These are phyloP conservation scores for Pangasianodon hypophthalmus DNA, from an alignment of 2,113 vertebrate genomes.

Conservation along the genomic window DNA sequence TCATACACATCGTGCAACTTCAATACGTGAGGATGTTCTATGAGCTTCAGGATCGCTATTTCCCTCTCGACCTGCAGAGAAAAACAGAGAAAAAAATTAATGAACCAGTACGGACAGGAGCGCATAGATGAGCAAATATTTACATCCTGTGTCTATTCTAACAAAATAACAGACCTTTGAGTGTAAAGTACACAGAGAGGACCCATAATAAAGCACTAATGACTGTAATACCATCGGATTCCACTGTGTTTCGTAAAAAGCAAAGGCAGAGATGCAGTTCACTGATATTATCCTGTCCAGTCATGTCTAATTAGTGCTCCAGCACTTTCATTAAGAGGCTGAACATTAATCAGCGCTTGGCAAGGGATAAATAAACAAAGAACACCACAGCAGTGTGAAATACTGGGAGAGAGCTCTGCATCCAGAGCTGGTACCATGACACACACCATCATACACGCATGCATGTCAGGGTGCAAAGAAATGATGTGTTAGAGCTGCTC, in stretches of 20 bases:
- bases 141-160: background rate
- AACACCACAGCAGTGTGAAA: conserved; percentile 5
- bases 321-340: conserved; percentile 51
- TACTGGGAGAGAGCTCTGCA: background rate
- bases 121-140: background rate
- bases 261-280: conserved; percentile 16
- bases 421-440: background rate
- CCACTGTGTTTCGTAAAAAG: background rate
- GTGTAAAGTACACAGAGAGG: background rate
- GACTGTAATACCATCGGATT: background rate
- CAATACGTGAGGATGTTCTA: conserved; percentile 96
- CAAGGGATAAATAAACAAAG: conserved; percentile 44
- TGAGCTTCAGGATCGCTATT: conserved; percentile 98
- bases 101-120: background rate
- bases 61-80: conserved; percentile 90
- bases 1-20: conserved; percentile 99
- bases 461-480: background rate
- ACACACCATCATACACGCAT: background rate
- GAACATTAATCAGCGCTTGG: conserved; percentile 48
- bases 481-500: background rate
- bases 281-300: conserved; percentile 46
- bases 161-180: background rate
- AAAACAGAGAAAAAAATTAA: conserved; percentile 51
- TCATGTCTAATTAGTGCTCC: conserved; percentile 43
- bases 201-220: conserved; percentile 17